These are phyloP conservation scores for Cancer borealis DNA, from an alignment of 2,888 invertebrate genomes.

Conservation along the genomic window DNA sequence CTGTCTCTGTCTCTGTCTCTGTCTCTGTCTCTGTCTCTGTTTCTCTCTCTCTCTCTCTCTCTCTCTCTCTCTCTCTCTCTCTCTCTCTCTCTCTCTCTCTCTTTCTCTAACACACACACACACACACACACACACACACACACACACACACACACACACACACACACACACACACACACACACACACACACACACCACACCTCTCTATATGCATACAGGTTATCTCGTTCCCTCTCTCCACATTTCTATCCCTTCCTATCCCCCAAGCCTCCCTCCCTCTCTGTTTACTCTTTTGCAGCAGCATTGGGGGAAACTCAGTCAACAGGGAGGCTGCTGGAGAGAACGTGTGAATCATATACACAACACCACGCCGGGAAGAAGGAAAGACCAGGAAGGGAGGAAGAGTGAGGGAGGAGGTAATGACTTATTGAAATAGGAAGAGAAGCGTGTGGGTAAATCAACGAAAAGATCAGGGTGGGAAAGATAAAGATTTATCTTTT, in stretches of 20 bases:
- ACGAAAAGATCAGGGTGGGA: neutral
- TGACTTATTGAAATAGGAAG: neutral
- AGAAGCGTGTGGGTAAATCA: neutral
- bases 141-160: neutral
- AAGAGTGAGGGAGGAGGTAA: neutral
- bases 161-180: neutral
- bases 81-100: slow-evolving; percentile 28
- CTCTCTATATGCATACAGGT: slow-evolving; percentile 13
- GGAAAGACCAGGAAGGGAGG: neutral
- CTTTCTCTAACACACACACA: neutral
- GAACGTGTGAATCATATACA: slow-evolving; percentile 13
- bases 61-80: slow-evolving; percentile 24
- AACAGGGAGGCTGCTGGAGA: neutral
- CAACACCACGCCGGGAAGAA: neutral
- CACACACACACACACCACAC: neutral
- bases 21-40: neutral
- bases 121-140: neutral
- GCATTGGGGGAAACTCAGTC: neutral
- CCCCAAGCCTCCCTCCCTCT: neutral
- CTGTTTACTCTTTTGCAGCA: slow-evolving; percentile 31
- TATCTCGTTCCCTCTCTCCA: neutral
- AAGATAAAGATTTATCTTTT: neutral
- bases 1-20: neutral
- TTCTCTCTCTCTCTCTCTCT: neutral
- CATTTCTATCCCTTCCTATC: neutral